Base-by-base conservation (phyloP, 2,888 invertebrate genomes). In the Trichogramma evanescens region DNA sequence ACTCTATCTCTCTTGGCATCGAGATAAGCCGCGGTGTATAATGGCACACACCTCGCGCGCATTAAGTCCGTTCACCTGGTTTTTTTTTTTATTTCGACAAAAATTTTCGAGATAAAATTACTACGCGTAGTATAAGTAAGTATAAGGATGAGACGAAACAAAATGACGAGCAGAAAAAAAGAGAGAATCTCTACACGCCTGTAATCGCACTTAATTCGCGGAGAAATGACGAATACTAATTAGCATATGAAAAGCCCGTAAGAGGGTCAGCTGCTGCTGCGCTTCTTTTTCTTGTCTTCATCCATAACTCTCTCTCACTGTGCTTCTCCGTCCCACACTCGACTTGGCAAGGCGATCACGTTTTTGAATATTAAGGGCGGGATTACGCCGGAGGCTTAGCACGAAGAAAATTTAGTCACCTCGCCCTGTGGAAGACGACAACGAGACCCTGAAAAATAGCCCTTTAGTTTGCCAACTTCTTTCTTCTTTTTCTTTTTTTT, bases 281-380 rank as follows among this genome's bases (percentile, higher is more conserved):
- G 53, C 52, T 62, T 50, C 58, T 39, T 61, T 53, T 62, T 43
- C 44, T 48, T 61, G 46, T 50, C 26, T 13, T 26, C 52, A 49
- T 56, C 46, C 61, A 54, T 57, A 59, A 58, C 61, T 63, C 52
- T 50, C 49, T 60, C 60, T 50, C 52, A 13, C 51, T 10, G 57
- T 63, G 63, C 63, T 64, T 43, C 57, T 58, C 54, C 71, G 26
- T 26, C 26, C 26, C 26, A 26, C 26, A 26, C 26, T 26, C 26
- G 26, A 26, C 26, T 78, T 77, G 73, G 75, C 74, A 77, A 71
- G 75, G 70, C 76, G 76, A 78, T 78, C 78, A 78, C 78, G 78
- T 78, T 78, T 78, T 78, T 77, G 78, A 78, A 78, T 78, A 78
- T 77, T 78, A 78, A 78, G 75, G 75, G 71, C 69, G 73, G 76